Evolutionary conservation across 1,140 invertebrate species (phyloP), one percentile per base, ranked within the genome.

Genomic region (Hesperophylax magnus): DNA sequence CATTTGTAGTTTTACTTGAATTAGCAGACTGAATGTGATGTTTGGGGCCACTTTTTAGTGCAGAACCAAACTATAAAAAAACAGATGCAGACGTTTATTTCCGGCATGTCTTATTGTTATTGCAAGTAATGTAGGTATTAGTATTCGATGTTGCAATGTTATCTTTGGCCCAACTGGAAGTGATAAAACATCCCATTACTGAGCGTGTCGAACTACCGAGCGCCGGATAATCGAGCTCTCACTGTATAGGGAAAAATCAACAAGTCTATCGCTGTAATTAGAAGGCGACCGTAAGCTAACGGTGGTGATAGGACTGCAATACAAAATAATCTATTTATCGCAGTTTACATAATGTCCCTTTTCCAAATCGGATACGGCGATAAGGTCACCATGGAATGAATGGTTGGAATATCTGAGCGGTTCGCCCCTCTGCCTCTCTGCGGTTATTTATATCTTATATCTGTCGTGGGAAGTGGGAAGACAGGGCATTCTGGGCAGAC

Each of bases 321-420:
- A 3, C n/a, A 17, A n/a, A n/a, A 6, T 61, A 0, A 61, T 69
- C 34, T 39, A 39, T 69, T 27, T 39, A 39, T 69, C 34, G 39
- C 24, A n/a, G 65, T 39, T 18, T 61, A 17, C 20, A 31, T 24
- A 24, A 67, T 63, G n/a, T n/a, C 8, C n/a, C 17, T n/a, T 71
- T 22, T 20, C 67, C 67, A 52, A 71, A 71, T 71, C 4, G 22
- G n/a, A 47, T 18, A 71, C 22, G 5, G 67, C n/a, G 67, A 71
- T 71, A 71, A 71, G 67, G 67, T 71, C 67, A 71, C 67, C 67
- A 24, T 71, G n/a, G 67, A 27, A 71, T 71, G 67, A 34, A 39
- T 47, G 67, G 67, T 39, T 71, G 67, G 47, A 71, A 71, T 39
- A 71, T 52, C 67, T 71, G 1, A n/a, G 67, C 61, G 22, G 22